These are phyloP conservation scores for Henricia sp. DNA, from an alignment of 53 echinoderm and acorn worm genomes.

Conservation along the genomic window DNA sequence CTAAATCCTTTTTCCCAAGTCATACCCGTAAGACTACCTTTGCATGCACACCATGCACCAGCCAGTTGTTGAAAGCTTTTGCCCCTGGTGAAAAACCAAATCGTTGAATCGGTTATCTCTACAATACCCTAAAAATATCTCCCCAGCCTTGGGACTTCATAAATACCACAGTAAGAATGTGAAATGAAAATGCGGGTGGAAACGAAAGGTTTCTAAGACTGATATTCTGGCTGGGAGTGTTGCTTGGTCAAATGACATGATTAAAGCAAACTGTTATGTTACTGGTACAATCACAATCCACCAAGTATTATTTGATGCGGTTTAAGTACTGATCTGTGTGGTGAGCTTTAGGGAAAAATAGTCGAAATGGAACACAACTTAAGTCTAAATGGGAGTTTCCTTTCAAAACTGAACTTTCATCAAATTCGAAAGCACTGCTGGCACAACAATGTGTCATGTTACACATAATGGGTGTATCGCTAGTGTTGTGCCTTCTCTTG, in stretches of 20 bases:
- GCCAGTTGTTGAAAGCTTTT: constrained; percentile 29
- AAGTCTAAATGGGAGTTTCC: no score
- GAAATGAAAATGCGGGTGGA: constrained; percentile 23
- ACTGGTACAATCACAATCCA: no score
- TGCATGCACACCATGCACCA: constrained; percentile 10
- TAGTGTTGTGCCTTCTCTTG: neutral
- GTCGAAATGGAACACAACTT: no score
- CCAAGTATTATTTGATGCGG: no score
- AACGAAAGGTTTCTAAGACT: neutral
- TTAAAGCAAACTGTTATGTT: no score
- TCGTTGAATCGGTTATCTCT: neutral
- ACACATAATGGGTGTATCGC: constrained; percentile 46
- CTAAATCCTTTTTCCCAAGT: no score
- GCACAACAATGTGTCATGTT: constrained; percentile 47
- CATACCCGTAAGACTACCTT: no score
- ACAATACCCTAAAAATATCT: constrained; percentile 30
- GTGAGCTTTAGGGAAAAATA: no score
- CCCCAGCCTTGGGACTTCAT: constrained; percentile 32
- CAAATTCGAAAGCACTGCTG: constrained; percentile 18
- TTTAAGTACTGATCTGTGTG: no score
- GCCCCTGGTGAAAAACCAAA: constrained; percentile 20
- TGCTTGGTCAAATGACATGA: no score
- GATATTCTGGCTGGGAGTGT: no score
- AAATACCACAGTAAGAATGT: constrained; percentile 54
- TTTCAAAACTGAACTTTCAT: constrained; percentile 4